Evolutionary conservation across 1,140 invertebrate genomes (phyloP).

Genomic region (Ericerus pela): DNA sequence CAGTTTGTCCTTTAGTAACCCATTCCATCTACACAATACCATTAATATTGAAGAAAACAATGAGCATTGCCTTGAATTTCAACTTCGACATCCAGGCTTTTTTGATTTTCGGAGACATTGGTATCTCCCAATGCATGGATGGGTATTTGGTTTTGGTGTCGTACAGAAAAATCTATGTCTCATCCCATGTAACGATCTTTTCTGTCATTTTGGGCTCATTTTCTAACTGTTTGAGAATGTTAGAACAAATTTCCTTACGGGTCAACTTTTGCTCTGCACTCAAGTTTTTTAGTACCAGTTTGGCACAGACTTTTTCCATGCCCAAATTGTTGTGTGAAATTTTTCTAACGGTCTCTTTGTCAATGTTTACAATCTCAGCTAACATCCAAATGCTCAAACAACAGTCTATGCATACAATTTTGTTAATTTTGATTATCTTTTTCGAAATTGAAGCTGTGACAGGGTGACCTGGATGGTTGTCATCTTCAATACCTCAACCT

Average conservation of each 20-base stretch:
- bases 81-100: constrained; percentile 20
- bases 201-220: constrained; percentile 18
- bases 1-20: constrained; percentile 24
- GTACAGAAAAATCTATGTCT: constrained; percentile 17
- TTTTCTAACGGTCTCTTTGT: constrained; percentile 10
- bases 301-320: constrained; percentile 17
- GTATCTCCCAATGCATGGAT: constrained; percentile 18
- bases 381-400: constrained; percentile 16
- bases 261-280: constrained; percentile 15
- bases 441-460: too few species aligned
- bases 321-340: constrained; percentile 17
- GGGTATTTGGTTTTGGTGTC: constrained; percentile 17
- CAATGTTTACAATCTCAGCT: constrained; percentile 16
- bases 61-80: constrained; percentile 24
- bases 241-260: constrained; percentile 14
- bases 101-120: constrained; percentile 19
- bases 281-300: constrained; percentile 18
- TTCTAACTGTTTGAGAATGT: constrained; percentile 16
- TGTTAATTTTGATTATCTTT: too few species aligned
- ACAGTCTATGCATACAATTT: too few species aligned
- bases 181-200: constrained; percentile 17
- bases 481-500: too few species aligned
- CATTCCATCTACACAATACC: constrained; percentile 25
- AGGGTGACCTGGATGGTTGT: too few species aligned
- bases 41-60: constrained; percentile 24